Evolutionary conservation across 2,888 invertebrate species (phyloP), one percentile per base, ranked within the genome.

Genomic region (Caenorhabditis sp.): DNA sequence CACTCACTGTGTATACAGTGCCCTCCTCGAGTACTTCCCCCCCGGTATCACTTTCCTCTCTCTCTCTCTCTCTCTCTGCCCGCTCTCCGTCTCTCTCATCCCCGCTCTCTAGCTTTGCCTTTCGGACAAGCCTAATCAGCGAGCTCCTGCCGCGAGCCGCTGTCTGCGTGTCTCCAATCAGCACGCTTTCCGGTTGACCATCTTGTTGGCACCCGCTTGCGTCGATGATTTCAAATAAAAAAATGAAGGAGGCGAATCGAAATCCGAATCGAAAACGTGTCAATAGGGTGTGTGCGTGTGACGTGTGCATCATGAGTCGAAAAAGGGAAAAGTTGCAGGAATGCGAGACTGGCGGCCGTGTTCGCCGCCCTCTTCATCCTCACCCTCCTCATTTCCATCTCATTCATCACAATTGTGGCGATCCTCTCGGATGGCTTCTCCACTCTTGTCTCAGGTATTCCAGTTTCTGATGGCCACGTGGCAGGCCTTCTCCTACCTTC

Each of bases 361-460:
- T 81, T 84, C 71, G 83, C 84, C 37, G 76, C 81, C 45, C 75
- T 82, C 13, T 83, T 84, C 68, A 75, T 80, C 30, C 48, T 82
- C 37, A 79, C 82, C 11, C 80, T 83, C 9, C 50, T 83, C 46
- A 61, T 81, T 32, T 78, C 82, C 20, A 78, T 83, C 30, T 74
- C 81, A 5, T 81, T 79, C 56, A 76, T 84, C 45, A 80, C 79
- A 30, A 78, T 79, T 30, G 50, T 83, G 15, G 84, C 84, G 26
- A 74, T 84, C 32, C 71, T 83, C 20, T 80, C 82, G n/a, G 84
- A 84, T 72, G 84, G 84, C 8, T 84, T 83, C 63, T 65, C 77
- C 56, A 81, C 74, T 58, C 71, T 82, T 50, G 46, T 76, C 45
- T 56, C 71, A 59, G 75, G 75, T 66, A 63, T 53, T 70, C 45